Conservation (phyloP, 2,888 invertebrate species). For the Lymantria monacha region DNA sequence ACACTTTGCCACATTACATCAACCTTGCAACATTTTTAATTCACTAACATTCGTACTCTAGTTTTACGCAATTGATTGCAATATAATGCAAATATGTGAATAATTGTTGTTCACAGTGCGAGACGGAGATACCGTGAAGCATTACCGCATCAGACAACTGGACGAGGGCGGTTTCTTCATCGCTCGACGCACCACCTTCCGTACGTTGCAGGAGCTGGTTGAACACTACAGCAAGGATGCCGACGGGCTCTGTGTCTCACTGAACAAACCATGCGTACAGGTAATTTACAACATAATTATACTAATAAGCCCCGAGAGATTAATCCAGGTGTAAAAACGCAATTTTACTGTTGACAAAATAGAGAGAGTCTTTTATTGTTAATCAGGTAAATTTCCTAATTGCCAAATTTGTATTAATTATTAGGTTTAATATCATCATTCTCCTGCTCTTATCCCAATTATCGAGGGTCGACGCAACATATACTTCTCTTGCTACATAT, state of each 20-base stretch:
- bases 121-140: constrained; percentile 99
- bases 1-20: constrained; percentile 18
- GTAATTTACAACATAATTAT: constrained; percentile 61
- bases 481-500: too few relatives aligned
- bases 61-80: constrained; percentile 29
- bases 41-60: constrained; percentile 21
- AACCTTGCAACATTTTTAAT: constrained; percentile 31
- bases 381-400: too few relatives aligned
- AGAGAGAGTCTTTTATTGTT: too few relatives aligned
- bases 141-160: constrained; percentile 98
- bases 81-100: constrained; percentile 34
- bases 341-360: too few relatives aligned
- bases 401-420: too few relatives aligned
- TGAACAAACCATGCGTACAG: constrained; percentile 97
- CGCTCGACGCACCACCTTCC: constrained; percentile 97
- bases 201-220: constrained; percentile 97
- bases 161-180: constrained; percentile 99
- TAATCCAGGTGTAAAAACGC: background rate
- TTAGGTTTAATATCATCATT: too few relatives aligned
- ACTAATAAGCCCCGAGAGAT: background rate
- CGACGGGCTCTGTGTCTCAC: constrained; percentile 98
- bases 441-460: too few relatives aligned
- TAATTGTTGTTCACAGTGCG: constrained; percentile 86
- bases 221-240: constrained; percentile 99
- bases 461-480: too few relatives aligned